Conservation (phyloP, 2,888 invertebrate genomes). For the Tenthredo livida region DNA sequence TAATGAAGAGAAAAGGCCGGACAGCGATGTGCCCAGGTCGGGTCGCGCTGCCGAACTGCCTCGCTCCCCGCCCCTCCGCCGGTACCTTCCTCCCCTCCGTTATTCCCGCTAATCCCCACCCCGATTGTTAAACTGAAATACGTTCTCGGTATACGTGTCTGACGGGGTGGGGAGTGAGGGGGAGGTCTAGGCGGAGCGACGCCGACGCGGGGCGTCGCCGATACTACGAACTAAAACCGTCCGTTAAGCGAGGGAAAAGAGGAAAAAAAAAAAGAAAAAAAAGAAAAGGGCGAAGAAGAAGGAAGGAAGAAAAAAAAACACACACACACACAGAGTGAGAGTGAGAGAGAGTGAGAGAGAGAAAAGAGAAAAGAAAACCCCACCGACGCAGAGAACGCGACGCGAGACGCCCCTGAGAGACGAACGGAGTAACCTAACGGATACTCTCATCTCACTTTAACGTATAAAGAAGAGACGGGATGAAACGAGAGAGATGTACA, state of each 20-base stretch:
- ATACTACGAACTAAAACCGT: not conserved
- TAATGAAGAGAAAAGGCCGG: slow-evolving; percentile 77
- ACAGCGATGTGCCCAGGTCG: slow-evolving; percentile 78
- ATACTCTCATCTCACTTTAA: not conserved
- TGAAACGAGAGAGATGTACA: not conserved
- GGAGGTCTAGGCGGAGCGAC: slow-evolving; percentile 29
- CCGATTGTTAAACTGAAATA: not conserved
- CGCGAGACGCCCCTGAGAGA: slow-evolving; percentile 1
- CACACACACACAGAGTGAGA: no score
- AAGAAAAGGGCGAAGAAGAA: no score
- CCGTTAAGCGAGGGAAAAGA: not conserved
- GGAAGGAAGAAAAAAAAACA: no score
- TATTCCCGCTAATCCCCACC: slow-evolving; percentile 43
- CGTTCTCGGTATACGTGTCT: slow-evolving; percentile 1
- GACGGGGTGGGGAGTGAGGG: slow-evolving; percentile 26
- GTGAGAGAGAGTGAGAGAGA: no score
- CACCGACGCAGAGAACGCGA: slow-evolving; percentile 2
- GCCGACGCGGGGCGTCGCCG: slow-evolving; percentile 46
- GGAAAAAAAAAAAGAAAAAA: no score
- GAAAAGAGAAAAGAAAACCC: not conserved
- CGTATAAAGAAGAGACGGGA: not conserved
- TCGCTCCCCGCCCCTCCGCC: slow-evolving; percentile 77
- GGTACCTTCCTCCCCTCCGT: slow-evolving; percentile 69
- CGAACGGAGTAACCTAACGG: not conserved
- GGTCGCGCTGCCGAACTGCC: slow-evolving; percentile 78